phyloP scores from a whole-genome alignment of 1,140 invertebrate genomes.

The Sitobion miscanthi region DNA sequence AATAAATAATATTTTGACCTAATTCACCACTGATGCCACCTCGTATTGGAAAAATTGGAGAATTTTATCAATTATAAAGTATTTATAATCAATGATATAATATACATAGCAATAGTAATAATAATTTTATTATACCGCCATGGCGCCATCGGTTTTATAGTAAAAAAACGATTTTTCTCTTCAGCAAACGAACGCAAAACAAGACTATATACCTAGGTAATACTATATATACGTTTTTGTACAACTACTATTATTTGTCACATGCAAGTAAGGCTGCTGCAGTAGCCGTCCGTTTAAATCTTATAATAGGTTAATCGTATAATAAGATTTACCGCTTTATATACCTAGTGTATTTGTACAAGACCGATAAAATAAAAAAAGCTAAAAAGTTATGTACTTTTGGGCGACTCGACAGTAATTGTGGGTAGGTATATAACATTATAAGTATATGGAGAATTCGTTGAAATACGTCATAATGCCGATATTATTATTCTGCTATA shows the following conservation, averaged over 20 bases:
- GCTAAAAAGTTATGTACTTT: background rate
- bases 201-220: background rate
- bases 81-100: too few relatives aligned
- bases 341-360: background rate
- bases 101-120: too few relatives aligned
- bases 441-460: background rate
- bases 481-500: background rate
- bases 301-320: background rate
- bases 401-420: background rate
- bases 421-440: background rate
- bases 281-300: background rate
- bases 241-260: background rate
- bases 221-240: too few relatives aligned
- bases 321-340: too few relatives aligned
- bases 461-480: background rate
- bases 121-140: background rate
- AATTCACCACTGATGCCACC: too few relatives aligned
- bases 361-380: background rate
- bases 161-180: background rate
- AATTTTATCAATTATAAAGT: too few relatives aligned
- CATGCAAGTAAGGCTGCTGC: background rate
- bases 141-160: background rate
- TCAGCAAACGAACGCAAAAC: background rate
- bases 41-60: too few relatives aligned
- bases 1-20: too few relatives aligned